phyloP scores from a whole-genome alignment of 2,888 invertebrate genomes.

The Acleris sparsana region DNA sequence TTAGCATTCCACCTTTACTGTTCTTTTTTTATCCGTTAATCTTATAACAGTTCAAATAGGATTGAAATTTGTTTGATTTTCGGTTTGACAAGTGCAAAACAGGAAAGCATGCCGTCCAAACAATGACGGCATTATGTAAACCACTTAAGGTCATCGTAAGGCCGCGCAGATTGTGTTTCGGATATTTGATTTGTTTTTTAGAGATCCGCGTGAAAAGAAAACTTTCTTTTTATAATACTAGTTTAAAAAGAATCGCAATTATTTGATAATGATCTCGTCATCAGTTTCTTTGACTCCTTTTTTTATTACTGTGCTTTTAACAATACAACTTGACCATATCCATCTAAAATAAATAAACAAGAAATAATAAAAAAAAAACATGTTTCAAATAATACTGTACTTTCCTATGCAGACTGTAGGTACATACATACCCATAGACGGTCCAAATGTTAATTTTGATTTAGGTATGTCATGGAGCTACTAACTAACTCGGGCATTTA shows the following conservation, averaged over 20 bases:
- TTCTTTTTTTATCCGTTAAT: not conserved
- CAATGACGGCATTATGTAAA: slow-evolving; percentile 47
- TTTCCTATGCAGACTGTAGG: too few relatives aligned
- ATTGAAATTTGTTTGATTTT: slow-evolving; percentile 3
- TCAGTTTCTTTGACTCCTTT: not conserved
- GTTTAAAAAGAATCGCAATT: not conserved
- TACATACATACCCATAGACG: too few relatives aligned
- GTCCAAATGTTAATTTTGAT: too few relatives aligned
- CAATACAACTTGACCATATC: too few relatives aligned
- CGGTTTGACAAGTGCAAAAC: slow-evolving; percentile 17
- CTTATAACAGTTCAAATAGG: not conserved
- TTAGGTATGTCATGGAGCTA: too few relatives aligned
- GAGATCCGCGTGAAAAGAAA: slow-evolving; percentile 1
- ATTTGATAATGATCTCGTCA: not conserved
- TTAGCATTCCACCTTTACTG: not conserved
- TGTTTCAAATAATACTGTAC: too few relatives aligned
- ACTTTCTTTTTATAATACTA: slow-evolving; percentile 12
- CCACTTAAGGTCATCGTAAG: slow-evolving; percentile 50
- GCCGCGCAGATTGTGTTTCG: slow-evolving; percentile 43
- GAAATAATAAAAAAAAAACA: too few relatives aligned
- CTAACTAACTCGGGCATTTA: too few relatives aligned
- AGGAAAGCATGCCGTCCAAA: slow-evolving; percentile 24
- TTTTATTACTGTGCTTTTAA: too few relatives aligned
- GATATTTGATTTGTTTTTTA: slow-evolving; percentile 41
- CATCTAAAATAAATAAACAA: too few relatives aligned